Percentiles rank a stretch among this genome's conserved stretches.
These are phyloP conservation scores for Nemotelus pantherinus DNA, from an alignment of 2,888 invertebrate species.

Conservation along the genomic window DNA sequence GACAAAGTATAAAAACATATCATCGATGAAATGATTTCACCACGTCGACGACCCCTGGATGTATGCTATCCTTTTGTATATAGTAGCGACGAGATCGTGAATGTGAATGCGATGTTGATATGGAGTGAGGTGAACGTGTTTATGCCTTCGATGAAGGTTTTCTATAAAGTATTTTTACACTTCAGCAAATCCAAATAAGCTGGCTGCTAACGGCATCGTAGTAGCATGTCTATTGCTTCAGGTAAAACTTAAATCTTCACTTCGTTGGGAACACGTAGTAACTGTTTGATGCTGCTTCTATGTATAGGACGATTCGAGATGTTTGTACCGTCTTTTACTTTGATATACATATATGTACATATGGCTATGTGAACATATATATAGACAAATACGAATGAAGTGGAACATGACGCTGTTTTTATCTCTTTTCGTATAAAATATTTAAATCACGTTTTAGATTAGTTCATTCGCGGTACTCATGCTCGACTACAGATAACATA, in stretches of 20 bases:
- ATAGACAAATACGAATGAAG: background rate
- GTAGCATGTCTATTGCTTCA: constrained; percentile 17
- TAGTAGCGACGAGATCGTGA: background rate
- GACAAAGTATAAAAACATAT: constrained; percentile 35
- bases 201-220: constrained; percentile 32
- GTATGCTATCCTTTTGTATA: background rate
- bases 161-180: constrained; percentile 41
- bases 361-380: too few relatives aligned
- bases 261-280: too few relatives aligned
- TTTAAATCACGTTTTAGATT: constrained; percentile 50
- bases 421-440: constrained; percentile 44
- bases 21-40: constrained; percentile 39
- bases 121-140: constrained; percentile 32
- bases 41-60: constrained; percentile 23
- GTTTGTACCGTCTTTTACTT: too few relatives aligned
- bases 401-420: background rate
- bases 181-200: constrained; percentile 42
- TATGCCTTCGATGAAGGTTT: constrained; percentile 37
- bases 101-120: background rate
- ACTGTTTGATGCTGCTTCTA: too few relatives aligned
- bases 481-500: constrained; percentile 15
- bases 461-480: constrained; percentile 45
- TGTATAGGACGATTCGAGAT: too few relatives aligned
- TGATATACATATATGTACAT: too few relatives aligned
- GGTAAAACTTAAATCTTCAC: background rate